Evolutionary conservation across 2,888 invertebrate species (phyloP).

Genomic region (Pterostichus niger): DNA sequence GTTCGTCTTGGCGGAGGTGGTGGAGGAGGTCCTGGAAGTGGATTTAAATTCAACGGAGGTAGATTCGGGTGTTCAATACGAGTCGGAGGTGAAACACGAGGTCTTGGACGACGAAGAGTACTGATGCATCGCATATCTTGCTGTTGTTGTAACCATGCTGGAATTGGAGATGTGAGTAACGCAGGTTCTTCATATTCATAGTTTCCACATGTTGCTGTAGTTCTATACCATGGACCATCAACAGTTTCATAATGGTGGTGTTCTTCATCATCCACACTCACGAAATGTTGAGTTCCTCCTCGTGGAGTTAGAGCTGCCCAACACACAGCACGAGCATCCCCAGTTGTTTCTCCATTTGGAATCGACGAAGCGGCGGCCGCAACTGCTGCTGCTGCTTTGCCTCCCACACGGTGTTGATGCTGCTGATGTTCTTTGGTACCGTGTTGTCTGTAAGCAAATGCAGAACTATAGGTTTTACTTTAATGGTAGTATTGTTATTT

Average conservation of each 20-base stretch:
- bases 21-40: constrained; percentile 72
- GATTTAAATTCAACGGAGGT: constrained; percentile 87
- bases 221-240: constrained; percentile 74
- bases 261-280: constrained; percentile 80
- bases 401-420: constrained; percentile 73
- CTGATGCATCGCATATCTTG: constrained; percentile 75
- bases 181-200: constrained; percentile 91
- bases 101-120: constrained; percentile 76
- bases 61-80: constrained; percentile 90
- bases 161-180: constrained; percentile 73
- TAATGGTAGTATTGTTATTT: constrained; percentile 37
- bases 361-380: constrained; percentile 77
- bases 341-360: constrained; percentile 82
- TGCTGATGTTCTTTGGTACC: constrained; percentile 76
- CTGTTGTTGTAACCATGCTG: constrained; percentile 72
- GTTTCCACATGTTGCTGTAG: constrained; percentile 81
- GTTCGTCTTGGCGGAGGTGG: constrained; percentile 70
- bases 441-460: constrained; percentile 71
- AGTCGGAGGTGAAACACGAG: constrained; percentile 88
- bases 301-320: constrained; percentile 93
- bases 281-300: constrained; percentile 88
- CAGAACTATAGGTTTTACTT: constrained; percentile 47
- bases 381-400: constrained; percentile 71
- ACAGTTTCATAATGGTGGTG: constrained; percentile 87
- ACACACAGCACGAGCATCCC: constrained; percentile 78